Conservation (phyloP, 2,888 invertebrate genomes). For the Latheticus oryzae region DNA sequence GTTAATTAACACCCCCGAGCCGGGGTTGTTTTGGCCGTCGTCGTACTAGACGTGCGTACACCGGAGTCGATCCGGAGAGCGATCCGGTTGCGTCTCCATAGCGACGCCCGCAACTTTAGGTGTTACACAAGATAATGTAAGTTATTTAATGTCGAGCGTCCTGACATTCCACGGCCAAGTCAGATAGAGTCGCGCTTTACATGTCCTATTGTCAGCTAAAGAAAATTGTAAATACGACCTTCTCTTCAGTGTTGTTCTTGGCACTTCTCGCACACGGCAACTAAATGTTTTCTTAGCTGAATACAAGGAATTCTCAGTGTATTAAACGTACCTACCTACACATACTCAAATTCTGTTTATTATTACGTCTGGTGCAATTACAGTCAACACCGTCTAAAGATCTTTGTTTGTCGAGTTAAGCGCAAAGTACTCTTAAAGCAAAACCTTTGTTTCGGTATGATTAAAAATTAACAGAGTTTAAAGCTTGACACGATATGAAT, state of each 20-base stretch:
- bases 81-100: slow-evolving; percentile 30
- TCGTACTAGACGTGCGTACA: slow-evolving; percentile 18
- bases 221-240: slow-evolving; percentile 1
- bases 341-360: slow-evolving; percentile 30
- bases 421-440: slow-evolving; percentile 28
- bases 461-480: slow-evolving; percentile 17
- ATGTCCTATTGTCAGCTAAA: slow-evolving; percentile 6
- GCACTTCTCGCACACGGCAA: not conserved
- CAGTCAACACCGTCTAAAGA: slow-evolving; percentile 27
- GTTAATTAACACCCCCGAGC: too few relatives aligned
- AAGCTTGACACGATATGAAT: too few relatives aligned
- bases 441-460: too few relatives aligned
- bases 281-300: slow-evolving; percentile 2
- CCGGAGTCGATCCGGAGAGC: slow-evolving; percentile 35
- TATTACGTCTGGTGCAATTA: slow-evolving; percentile 31
- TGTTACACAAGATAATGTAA: slow-evolving; percentile 37
- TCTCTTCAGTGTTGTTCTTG: slow-evolving; percentile 4
- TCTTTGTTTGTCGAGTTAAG: slow-evolving; percentile 28
- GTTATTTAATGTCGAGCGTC: slow-evolving; percentile 33
- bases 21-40: slow-evolving; percentile 20
- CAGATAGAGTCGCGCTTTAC: slow-evolving; percentile 4
- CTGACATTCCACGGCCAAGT: slow-evolving; percentile 33
- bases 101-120: slow-evolving; percentile 37
- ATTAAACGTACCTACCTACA: slow-evolving; percentile 4
- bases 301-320: slow-evolving; percentile 5